phyloP scores from a whole-genome alignment of 2,888 invertebrate genomes.

The Tipula vernalis region DNA sequence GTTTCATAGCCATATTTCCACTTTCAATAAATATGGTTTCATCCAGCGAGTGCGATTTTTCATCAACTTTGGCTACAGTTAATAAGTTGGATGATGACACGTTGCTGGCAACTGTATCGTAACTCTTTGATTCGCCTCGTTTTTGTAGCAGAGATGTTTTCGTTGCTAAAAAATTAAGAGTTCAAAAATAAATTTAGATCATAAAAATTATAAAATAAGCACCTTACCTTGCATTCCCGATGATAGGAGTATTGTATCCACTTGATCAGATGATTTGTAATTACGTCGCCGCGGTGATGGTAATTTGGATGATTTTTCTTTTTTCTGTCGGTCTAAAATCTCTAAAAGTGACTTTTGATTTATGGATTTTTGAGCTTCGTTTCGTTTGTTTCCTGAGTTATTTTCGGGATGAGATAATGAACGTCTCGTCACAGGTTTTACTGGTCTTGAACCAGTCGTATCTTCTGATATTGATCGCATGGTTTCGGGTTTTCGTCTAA shows the following conservation, averaged over 20 bases:
- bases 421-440: conserved; percentile 31
- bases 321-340: conserved; percentile 27
- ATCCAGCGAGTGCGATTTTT: conserved; percentile 15
- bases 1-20: neutral
- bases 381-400: conserved; percentile 23
- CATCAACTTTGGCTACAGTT: conserved; percentile 10
- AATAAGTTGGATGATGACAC: neutral
- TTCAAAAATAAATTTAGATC: neutral
- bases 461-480: conserved; percentile 35
- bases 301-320: conserved; percentile 23
- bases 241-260: conserved; percentile 20
- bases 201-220: neutral
- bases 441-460: conserved; percentile 25
- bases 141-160: conserved; percentile 10
- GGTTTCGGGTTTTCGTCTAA: conserved; percentile 29
- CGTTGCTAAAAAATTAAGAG: neutral
- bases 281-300: conserved; percentile 26
- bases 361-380: conserved; percentile 29
- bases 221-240: neutral
- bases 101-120: conserved; percentile 14
- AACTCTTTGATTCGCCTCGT: conserved; percentile 16
- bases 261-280: conserved; percentile 23
- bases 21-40: conserved; percentile 12
- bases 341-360: conserved; percentile 31
- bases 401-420: conserved; percentile 34